Evolutionary conservation across 2,113 vertebrate genomes (phyloP), one percentile per base, ranked within the genome.

Genomic region (Corythoichthys haematopterus): DNA sequence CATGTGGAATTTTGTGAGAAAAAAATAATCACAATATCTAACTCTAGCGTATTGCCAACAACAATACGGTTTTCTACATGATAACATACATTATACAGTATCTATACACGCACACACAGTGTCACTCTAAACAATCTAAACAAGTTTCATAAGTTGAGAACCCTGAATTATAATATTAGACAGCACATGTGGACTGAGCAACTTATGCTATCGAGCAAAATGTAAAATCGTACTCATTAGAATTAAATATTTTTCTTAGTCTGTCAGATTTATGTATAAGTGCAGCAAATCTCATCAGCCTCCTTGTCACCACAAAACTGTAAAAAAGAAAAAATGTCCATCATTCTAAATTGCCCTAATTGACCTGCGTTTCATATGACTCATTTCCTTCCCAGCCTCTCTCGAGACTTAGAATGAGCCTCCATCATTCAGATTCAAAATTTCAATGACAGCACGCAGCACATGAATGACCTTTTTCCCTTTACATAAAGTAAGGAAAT

Each of bases 171-270:
- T 61, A 47, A 64, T n/a, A 52, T 57, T 45, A 11, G 35, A 70
- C 53, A 35, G 69, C 45, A 43, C 40, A 43, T 43, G 6, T 1
- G 56, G 71, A 58, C 45, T 46, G 64, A 73, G 74, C 36, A 66
- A 57, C 46, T 62, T 55, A 11, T 81, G 87, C 86, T 84, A 79
- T 79, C 68, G 79, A 72, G 85, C 88, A 89, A 81, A 68, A 70
- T 65, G 77, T 70, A 73, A 63, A 84, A 76, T 69, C 50, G 48
- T 58, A 51, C 80, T 85, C 11, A 58, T 77, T 52, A 68, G 46
- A 1, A 60, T 79, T 43, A 72, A 71, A 48, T 36, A 15, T 47
- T 40, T 62, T 65, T 59, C 68, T 16, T 61, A 57, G 12, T 33
- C 33, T 57, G 55, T 36, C 53, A 57, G 1, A 6, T 36, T 69